Evolutionary conservation across 1,140 invertebrate genomes (phyloP), one percentile per base, ranked within the genome.

Genomic region (Chymomyza costata): DNA sequence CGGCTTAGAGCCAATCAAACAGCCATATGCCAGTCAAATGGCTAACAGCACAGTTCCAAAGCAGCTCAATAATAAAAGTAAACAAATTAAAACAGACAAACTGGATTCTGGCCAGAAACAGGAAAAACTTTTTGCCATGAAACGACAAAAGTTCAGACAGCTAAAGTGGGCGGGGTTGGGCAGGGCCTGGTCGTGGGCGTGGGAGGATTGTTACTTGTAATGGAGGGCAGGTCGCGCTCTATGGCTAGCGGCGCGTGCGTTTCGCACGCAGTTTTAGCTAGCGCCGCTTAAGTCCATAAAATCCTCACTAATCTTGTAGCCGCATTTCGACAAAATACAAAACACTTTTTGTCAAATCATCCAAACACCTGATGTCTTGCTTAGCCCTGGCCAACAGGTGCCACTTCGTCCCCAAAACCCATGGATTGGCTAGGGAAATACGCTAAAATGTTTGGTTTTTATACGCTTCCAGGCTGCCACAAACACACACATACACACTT

Each of bases 81-180:
- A 80, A 81, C 73, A 80, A 80, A 80, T 80, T 80, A 80, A 80
- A 80, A 81, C 76, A 81, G 74, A 80, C 73, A 80, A 71, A 66
- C 67, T 54, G 49, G 19, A 43, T 17, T 13, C 41, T 11, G 18
- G 32, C 39, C 39, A 14, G 31, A 30, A 41, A 32, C 60, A 49
- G 37, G 52, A 41, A 54, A 73, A 80, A 80, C 74, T 80, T 81
- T 80, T 37, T 44, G 60, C 68, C 60, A 63, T 80, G 74, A 73
- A 74, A 65, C 74, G 68, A 68, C 73, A 62, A 57, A 78, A 78
- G 71, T 78, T 78, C 65, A 60, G 30, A n/a, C 71, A 76, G 65
- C 56, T 78, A 66, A 32, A 44, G 35, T 16, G 25, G 8, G 30
- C n/a, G 19, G 3, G 32, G 32, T 34, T 25, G 21, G 3, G 21